phyloP scores from a whole-genome alignment of 1,140 invertebrate species.

The Pseudomyrmex pallidus region DNA sequence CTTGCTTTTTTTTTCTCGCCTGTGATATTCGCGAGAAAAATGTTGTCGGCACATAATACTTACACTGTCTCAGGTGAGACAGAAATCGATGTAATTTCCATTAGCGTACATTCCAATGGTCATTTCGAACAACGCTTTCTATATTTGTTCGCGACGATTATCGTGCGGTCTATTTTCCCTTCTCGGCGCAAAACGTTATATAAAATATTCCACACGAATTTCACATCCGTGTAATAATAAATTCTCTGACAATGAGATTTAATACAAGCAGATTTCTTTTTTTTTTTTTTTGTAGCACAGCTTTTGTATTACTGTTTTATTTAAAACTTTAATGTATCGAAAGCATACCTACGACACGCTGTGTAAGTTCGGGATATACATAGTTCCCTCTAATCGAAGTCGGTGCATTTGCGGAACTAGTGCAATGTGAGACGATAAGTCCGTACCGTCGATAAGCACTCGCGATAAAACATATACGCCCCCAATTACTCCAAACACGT shows the following conservation, averaged over 20 bases:
- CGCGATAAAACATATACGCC: conserved; percentile 29
- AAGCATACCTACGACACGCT: too few species aligned
- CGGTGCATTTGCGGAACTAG: not conserved
- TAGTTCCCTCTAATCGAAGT: not conserved
- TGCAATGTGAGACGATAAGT: not conserved
- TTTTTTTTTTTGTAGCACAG: too few species aligned
- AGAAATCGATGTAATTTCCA: conserved; percentile 13
- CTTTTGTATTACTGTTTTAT: too few species aligned
- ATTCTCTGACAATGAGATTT: too few species aligned
- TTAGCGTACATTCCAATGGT: not conserved
- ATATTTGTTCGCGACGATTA: not conserved
- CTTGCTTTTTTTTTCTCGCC: not conserved
- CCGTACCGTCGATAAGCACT: not conserved
- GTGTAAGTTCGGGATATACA: not conserved
- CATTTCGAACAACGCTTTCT: not conserved
- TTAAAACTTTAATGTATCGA: too few species aligned
- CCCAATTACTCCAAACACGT: not conserved
- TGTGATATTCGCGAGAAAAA: not conserved
- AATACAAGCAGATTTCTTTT: too few species aligned
- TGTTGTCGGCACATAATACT: not conserved
- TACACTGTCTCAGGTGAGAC: not conserved
- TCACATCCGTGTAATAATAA: too few species aligned
- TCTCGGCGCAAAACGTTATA: too few species aligned
- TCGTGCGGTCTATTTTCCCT: too few species aligned
- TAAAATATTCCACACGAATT: too few species aligned